Conservation (phyloP, 2,797 vertebrate genomes). For the Sphenopsis melanotis region DNA sequence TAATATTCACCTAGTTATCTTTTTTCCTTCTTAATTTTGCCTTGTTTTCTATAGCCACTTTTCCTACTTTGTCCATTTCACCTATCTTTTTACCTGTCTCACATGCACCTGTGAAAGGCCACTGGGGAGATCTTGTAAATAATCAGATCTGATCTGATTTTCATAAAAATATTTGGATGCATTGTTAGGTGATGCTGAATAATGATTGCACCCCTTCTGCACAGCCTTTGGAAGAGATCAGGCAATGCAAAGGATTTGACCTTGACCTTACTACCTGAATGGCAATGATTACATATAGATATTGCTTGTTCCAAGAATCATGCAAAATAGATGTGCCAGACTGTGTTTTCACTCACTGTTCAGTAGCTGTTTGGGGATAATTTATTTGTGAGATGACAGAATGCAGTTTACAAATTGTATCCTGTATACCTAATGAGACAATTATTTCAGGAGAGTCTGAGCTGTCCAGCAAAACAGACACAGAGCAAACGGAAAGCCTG, state of each 20-base stretch:
- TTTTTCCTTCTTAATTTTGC: not conserved
- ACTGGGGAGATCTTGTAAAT: not conserved
- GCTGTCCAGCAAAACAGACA: not conserved
- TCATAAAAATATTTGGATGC: not conserved
- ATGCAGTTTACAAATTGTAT: constrained; percentile 31
- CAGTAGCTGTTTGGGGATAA: not conserved
- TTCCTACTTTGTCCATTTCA: not conserved
- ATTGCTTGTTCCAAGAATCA: not conserved
- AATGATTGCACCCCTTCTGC: rapidly evolving
- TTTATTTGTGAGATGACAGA: constrained; percentile 16
- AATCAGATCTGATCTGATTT: not conserved
- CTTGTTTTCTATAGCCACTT: not conserved
- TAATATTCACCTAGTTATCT: not conserved
- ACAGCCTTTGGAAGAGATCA: not conserved
- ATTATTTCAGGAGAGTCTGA: constrained; percentile 23
- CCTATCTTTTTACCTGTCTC: not conserved
- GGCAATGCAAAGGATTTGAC: not conserved
- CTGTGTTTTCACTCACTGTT: not conserved
- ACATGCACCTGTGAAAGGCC: not conserved
- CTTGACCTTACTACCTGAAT: not conserved
- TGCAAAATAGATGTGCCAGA: not conserved
- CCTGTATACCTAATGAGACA: constrained; percentile 15
- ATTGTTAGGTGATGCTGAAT: not conserved
- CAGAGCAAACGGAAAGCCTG: not conserved
- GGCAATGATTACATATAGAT: not conserved